Conservation (phyloP, 2,113 vertebrate genomes). For the Tetrao urogallus region DNA sequence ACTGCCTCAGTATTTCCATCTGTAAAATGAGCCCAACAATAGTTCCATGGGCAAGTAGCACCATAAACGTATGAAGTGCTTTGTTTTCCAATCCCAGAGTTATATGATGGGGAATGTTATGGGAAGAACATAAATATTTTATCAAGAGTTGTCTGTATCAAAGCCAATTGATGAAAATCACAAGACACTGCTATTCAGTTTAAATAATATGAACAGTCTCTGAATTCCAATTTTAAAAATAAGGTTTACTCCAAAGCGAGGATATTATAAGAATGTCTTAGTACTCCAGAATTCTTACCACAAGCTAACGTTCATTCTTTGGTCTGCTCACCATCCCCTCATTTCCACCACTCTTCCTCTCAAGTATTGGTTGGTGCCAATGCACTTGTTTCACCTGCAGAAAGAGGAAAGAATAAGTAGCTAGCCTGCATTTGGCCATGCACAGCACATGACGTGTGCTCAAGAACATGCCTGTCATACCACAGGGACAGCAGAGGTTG, state of each 20-base stretch:
- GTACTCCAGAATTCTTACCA: neutral
- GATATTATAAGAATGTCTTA: neutral
- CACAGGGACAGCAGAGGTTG: neutral
- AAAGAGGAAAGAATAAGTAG: neutral
- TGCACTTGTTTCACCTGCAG: neutral
- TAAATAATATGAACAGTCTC: neutral
- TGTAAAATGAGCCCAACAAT: slow-evolving; percentile 33
- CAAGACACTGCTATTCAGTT: neutral
- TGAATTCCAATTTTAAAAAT: neutral
- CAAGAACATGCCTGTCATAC: fast-evolving
- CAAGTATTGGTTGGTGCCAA: neutral
- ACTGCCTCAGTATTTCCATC: slow-evolving; percentile 43
- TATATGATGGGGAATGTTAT: neutral
- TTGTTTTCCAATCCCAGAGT: neutral
- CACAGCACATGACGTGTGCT: neutral
- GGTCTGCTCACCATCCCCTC: neutral
- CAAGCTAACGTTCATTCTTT: neutral
- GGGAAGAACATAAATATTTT: neutral
- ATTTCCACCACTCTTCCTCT: neutral
- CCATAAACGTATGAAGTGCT: slow-evolving; percentile 2
- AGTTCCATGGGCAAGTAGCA: neutral
- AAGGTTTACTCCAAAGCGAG: neutral
- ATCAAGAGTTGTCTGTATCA: neutral
- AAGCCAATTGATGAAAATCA: neutral
- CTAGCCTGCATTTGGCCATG: neutral